phyloP scores from a whole-genome alignment of 2,888 invertebrate species.

The Drosophila kambysellisi region DNA sequence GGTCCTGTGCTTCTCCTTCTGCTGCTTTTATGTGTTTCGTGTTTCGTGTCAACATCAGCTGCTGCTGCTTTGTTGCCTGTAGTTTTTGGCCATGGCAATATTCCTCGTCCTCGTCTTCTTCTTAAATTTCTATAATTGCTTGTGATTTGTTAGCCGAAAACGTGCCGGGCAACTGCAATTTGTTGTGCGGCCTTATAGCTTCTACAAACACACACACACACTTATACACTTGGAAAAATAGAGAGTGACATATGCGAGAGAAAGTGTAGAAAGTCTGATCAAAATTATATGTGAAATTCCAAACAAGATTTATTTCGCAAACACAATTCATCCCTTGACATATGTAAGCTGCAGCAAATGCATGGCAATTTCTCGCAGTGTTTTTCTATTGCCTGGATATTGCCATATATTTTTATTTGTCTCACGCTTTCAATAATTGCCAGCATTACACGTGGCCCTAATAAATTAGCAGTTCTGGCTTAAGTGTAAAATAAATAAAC shows the following conservation, averaged over 20 bases:
- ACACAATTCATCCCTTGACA: not conserved
- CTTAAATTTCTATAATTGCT: slow-evolving; percentile 81
- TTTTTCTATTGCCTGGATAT: slow-evolving; percentile 39
- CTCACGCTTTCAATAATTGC: slow-evolving; percentile 81
- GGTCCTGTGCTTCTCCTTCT: not conserved
- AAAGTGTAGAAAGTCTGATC: not conserved
- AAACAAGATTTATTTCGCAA: not conserved
- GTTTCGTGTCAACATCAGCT: slow-evolving; percentile 78
- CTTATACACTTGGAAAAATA: slow-evolving; percentile 24
- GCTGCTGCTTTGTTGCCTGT: slow-evolving; percentile 56
- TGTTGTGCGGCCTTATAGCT: slow-evolving; percentile 58
- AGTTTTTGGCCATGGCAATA: slow-evolving; percentile 23
- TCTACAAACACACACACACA: slow-evolving; percentile 21
- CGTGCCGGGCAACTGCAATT: slow-evolving; percentile 79
- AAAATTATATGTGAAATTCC: not conserved
- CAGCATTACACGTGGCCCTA: slow-evolving; percentile 76
- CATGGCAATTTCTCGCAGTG: slow-evolving; percentile 12
- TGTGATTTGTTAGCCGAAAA: slow-evolving; percentile 78
- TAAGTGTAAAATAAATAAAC: slow-evolving; percentile 67
- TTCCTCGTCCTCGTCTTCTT: slow-evolving; percentile 65
- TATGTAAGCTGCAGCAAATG: not conserved
- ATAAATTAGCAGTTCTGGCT: slow-evolving; percentile 71
- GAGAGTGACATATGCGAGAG: not conserved
- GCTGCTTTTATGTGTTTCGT: slow-evolving; percentile 45
- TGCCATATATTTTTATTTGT: slow-evolving; percentile 76